Base-by-base conservation (phyloP, 2,113 vertebrate genomes). In the Beaufortia kweichowensis region DNA sequence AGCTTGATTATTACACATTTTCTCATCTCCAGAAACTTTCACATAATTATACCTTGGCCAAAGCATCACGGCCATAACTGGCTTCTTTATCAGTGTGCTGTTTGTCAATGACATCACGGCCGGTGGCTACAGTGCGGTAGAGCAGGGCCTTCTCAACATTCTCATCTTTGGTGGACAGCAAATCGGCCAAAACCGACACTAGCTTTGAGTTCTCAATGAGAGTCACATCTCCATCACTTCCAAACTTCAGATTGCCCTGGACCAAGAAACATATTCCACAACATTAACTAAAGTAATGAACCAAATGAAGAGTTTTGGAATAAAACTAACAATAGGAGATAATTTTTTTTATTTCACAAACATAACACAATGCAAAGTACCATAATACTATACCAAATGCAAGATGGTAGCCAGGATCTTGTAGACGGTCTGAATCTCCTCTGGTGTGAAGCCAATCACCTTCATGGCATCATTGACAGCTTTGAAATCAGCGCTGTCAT, bases 381-480 rank as follows among this genome's bases (percentile, higher is more conserved):
- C 6, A 33, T 43, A 77, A 86, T 62, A 61, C 39, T 61, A 91
- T 85, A 99, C 97, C 95, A 98, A 90, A 87, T 98, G 96, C 6
- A 99, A 94, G 82, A 98, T 98, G 77, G 92, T 86, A 78, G 96
- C 95, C 90, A 97, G 86, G 43, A 98, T 97, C 88, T 93, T 98
- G 91, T 98, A 98, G 39, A 93, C 95, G 0, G 96, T 98, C 88
- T 96, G 96, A 85, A 98, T 86, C 90, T 99, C 96, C 23, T 98
- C 96, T 3, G 88, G 90, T 43, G 94, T 96, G 91, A 99, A 99
- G 55, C 97, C 97, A 43, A 98, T 96, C 78, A 99, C 95, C 84
- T 95, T 98, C 97, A 99, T 98, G 82, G 96, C 97, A 33, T 98
- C 96, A 0, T 95, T 91, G 0, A 99, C 96, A 0, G 94, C 94